A percentile compares a stretch with the other conserved stretches of the same genome.
phyloP scores from a whole-genome alignment of 1,140 invertebrate species.

The Coptotermes formosanus region DNA sequence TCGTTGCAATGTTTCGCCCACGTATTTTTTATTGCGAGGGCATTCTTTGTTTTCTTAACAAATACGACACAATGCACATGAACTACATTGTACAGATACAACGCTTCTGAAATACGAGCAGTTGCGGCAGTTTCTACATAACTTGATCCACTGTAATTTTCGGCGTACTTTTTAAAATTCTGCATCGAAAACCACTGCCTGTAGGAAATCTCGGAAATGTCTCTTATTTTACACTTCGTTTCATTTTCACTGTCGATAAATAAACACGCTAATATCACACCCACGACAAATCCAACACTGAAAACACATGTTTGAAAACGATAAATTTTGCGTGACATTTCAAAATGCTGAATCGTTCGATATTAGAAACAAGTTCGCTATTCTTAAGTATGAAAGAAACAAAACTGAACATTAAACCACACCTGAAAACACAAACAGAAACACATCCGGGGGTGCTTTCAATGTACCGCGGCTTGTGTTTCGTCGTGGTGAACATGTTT shows the following conservation, averaged over 20 bases:
- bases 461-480: not conserved
- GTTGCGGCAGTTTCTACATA: not conserved
- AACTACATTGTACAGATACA: constrained; percentile 34
- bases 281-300: constrained; percentile 21
- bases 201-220: not conserved
- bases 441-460: not conserved
- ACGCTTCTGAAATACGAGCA: not conserved
- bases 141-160: constrained; percentile 18
- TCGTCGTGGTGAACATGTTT: not conserved
- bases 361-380: not conserved
- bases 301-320: constrained; percentile 14
- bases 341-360: not conserved
- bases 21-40: constrained; percentile 36
- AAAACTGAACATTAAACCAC: not conserved
- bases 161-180: not conserved
- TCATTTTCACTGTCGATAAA: not conserved
- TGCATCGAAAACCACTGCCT: not conserved
- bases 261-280: constrained; percentile 4
- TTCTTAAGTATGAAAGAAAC: not conserved
- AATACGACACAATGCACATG: constrained; percentile 38
- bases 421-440: not conserved
- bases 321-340: not conserved
- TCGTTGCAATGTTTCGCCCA: constrained; percentile 37
- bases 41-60: constrained; percentile 35
- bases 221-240: not conserved